phyloP scores from a whole-genome alignment of 2,113 vertebrate species.

The Chascanopsetta lugubris region DNA sequence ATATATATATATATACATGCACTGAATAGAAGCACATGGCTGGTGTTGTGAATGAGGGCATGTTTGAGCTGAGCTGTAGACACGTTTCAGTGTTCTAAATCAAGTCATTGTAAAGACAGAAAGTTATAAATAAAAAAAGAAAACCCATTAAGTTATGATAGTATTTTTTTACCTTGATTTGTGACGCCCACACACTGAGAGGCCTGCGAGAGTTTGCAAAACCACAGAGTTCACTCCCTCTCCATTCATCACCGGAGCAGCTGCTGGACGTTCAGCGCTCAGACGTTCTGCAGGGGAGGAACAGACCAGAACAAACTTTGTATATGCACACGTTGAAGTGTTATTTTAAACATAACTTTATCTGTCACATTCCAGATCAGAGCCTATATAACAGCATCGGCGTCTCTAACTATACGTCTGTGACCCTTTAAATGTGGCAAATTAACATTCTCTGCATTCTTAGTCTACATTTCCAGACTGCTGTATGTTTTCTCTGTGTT shows the following conservation, averaged over 20 bases:
- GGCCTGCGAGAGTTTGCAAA: conserved; percentile 34
- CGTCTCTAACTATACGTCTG: no score
- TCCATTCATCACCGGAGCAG: conserved; percentile 56
- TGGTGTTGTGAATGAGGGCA: no score
- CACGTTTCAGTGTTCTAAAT: no score
- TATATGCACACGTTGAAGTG: background rate
- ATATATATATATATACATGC: no score
- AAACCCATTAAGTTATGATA: conserved; percentile 1
- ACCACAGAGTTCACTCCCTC: conserved; percentile 48
- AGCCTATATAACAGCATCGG: no score
- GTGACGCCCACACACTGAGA: conserved; percentile 41
- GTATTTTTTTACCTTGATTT: conserved; percentile 31
- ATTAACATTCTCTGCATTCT: conserved; percentile 20
- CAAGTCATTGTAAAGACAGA: no score
- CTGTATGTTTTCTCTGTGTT: conserved; percentile 26
- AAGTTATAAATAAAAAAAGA: background rate
- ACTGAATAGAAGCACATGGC: no score
- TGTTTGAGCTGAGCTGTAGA: no score
- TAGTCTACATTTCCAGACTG: conserved; percentile 26
- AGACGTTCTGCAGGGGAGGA: background rate
- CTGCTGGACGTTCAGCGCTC: conserved; percentile 40
- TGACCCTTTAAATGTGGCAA: conserved; percentile 1
- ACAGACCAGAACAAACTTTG: conserved; percentile 9
- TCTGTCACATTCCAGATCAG: no score
- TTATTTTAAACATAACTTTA: background rate